These are phyloP conservation scores for Corythoichthys intestinalis DNA, from an alignment of 2,113 vertebrate genomes.

Conservation along the genomic window DNA sequence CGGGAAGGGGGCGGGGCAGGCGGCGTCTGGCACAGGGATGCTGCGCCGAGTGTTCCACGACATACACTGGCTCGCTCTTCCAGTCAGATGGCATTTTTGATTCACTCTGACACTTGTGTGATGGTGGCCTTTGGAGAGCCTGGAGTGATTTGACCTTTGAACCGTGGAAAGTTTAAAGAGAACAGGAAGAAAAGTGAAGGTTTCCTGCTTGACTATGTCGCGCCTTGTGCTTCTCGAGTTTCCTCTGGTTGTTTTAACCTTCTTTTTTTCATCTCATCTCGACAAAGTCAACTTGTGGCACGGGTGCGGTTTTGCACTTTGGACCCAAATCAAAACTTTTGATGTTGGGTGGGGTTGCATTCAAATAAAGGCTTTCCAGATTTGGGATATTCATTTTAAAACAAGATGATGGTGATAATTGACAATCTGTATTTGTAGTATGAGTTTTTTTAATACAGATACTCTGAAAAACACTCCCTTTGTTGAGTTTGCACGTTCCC, in stretches of 20 bases:
- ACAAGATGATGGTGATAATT: neutral
- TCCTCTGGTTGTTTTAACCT: constrained; percentile 33
- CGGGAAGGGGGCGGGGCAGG: constrained; percentile 1
- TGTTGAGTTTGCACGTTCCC: too few species aligned
- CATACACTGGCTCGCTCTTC: neutral
- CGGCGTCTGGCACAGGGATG: neutral
- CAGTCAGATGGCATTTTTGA: neutral
- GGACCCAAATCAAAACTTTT: neutral
- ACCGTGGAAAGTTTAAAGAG: constrained; percentile 45
- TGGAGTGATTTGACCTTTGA: constrained; percentile 58
- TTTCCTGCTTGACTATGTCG: constrained; percentile 38
- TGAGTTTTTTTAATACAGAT: too few species aligned
- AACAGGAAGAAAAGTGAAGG: constrained; percentile 29
- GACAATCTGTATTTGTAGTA: too few species aligned
- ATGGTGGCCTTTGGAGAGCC: neutral
- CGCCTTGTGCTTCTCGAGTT: constrained; percentile 57
- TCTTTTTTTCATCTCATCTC: constrained; percentile 1
- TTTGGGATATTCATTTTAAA: neutral
- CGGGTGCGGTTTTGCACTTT: neutral
- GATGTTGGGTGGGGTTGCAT: neutral
- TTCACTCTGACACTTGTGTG: neutral
- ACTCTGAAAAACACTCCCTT: too few species aligned
- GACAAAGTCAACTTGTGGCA: neutral
- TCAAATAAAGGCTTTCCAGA: neutral
- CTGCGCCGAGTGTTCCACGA: neutral